phyloP scores from a whole-genome alignment of 2,888 invertebrate species.

The Alloplasta piceator region DNA sequence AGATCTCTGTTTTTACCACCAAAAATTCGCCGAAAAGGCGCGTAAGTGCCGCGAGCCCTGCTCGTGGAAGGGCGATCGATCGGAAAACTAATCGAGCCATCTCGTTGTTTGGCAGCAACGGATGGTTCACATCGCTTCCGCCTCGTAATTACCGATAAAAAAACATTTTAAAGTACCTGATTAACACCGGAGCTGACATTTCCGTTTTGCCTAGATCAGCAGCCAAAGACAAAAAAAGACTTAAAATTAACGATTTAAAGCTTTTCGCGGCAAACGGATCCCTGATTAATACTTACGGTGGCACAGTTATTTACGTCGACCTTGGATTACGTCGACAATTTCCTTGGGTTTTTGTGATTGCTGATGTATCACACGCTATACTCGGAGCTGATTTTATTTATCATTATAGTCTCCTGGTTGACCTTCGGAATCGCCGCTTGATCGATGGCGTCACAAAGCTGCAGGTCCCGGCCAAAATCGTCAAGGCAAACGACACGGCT shows the following conservation, averaged over 20 bases:
- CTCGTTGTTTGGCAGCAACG: constrained; percentile 14
- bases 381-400: constrained; percentile 49
- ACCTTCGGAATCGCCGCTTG: constrained; percentile 15
- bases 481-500: background rate
- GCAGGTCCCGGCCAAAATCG: background rate
- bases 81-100: constrained; percentile 45
- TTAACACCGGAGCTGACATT: constrained; percentile 25
- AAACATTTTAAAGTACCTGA: constrained; percentile 3
- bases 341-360: constrained; percentile 30
- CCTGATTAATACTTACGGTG: constrained; percentile 19
- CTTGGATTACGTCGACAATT: constrained; percentile 41
- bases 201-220: constrained; percentile 20
- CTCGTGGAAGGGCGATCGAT: background rate
- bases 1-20: constrained; percentile 50
- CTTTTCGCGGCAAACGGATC: constrained; percentile 49
- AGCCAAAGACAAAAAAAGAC: background rate
- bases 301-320: constrained; percentile 1
- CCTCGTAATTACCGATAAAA: constrained; percentile 38
- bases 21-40: constrained; percentile 38
- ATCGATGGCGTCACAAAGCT: constrained; percentile 30
- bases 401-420: constrained; percentile 22
- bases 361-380: too few relatives aligned
- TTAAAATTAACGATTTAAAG: constrained; percentile 16
- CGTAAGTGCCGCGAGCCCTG: constrained; percentile 41
- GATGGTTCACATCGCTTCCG: constrained; percentile 33